phyloP scores from a whole-genome alignment of 37 sponge, comb jelly and placozoan genomes.

The Chondrosia reniformis region DNA sequence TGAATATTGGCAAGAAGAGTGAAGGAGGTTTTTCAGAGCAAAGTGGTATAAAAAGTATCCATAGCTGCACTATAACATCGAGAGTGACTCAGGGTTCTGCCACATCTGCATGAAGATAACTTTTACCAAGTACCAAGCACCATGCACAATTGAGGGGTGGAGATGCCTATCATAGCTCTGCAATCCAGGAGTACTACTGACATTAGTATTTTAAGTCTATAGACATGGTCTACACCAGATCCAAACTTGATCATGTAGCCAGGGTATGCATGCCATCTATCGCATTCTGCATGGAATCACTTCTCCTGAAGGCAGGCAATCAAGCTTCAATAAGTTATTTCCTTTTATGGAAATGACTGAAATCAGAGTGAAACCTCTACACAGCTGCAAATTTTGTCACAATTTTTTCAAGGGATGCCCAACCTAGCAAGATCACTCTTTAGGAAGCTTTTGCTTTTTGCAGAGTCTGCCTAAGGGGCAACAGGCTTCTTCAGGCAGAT shows the following conservation, averaged over 20 bases:
- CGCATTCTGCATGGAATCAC: not conserved
- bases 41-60: no score
- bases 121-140: no score
- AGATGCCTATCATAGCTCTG: conserved; percentile 24
- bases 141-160: conserved; percentile 34
- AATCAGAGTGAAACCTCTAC: not conserved
- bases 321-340: not conserved
- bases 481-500: not conserved
- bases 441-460: no score
- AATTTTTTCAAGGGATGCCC: no score
- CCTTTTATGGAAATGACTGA: not conserved
- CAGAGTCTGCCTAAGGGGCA: not conserved
- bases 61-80: no score
- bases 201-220: conserved; percentile 51
- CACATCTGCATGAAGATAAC: no score
- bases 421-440: no score
- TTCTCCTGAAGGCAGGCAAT: not conserved
- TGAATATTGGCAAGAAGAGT: no score
- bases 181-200: conserved; percentile 50
- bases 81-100: no score
- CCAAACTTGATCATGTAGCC: not conserved
- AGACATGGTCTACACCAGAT: conserved; percentile 27
- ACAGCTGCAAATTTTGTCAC: not conserved
- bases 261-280: conserved; percentile 14
- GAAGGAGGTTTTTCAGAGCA: no score